Base-by-base conservation (phyloP, 1,140 invertebrate species). In the Papilio xuthus region DNA sequence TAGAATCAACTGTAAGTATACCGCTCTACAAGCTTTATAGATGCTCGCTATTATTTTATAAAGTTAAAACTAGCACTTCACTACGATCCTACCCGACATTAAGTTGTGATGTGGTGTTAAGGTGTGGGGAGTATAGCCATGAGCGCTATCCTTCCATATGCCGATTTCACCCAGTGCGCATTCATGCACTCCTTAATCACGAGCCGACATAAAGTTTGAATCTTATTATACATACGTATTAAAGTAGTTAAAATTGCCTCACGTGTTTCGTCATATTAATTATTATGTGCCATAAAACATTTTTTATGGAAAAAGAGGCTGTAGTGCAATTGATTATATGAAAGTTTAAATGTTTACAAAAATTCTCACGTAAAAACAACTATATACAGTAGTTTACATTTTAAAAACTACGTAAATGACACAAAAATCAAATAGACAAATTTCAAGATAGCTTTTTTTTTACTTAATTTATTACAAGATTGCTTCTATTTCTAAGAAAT, bases 1-100 rank as follows among this genome's bases (percentile, higher is more conserved):
- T 2, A 86, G 89, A 71, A 76, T 87, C 71, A 87, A 82, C 37
- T 87, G 89, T 89, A 67, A 67, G 60, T 67, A 67, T 26, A 12
- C 7, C 18, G 12, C 9, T 15, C 26, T 18, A 0, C 47, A 4
- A 50, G 18, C 13, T 50, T n/a, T 50, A 50, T 50, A 7, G 6
- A 3, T 13, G 47, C 18, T 50, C 18, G 18, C 47, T 50, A 7
- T 53, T 53, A 0, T 7, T 53, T 37, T 37, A 6, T 37, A 37
- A 37, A 37, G 32, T n/a, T n/a, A 6, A 47, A 47, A 47, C 44
- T 47, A 47, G 2, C 44, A 15, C 44, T 18, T 47, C 2, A 47
- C 44, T 4, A 47, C 15, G 4, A 47, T 53, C 2, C n/a, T 53
- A 18, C 9, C 50, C 9, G 18, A n/a, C 8, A 18, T 53, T 18